Evolutionary conservation across 2,888 invertebrate species (phyloP).

Genomic region (Synanthedon myopaeformis): DNA sequence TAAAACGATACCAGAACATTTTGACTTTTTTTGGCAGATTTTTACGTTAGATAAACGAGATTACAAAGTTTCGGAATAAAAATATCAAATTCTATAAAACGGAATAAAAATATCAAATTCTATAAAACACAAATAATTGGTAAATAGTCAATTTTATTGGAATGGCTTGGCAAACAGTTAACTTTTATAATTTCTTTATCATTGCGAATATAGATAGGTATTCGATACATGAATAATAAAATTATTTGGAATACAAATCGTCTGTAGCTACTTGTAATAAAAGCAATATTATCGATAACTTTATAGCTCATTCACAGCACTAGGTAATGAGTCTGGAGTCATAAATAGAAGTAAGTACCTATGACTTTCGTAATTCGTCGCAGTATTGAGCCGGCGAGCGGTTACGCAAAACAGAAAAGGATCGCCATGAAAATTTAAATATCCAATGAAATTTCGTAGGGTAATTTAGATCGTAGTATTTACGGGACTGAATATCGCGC

Average conservation of each 20-base stretch:
- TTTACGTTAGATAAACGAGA: too few species aligned
- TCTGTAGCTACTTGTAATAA: background rate
- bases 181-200: background rate
- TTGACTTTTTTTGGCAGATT: too few species aligned
- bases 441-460: too few species aligned
- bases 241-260: constrained; percentile 1
- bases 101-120: too few species aligned
- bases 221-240: background rate
- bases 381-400: constrained; percentile 15
- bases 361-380: constrained; percentile 30
- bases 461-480: too few species aligned
- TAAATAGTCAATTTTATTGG: too few species aligned
- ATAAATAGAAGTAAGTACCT: constrained; percentile 20
- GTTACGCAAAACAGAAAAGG: constrained; percentile 21
- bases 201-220: background rate
- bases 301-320: constrained; percentile 3
- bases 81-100: too few species aligned
- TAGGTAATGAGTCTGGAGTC: constrained; percentile 7
- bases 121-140: too few species aligned
- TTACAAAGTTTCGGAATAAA: too few species aligned
- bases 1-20: too few species aligned
- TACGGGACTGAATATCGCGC: too few species aligned
- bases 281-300: constrained; percentile 7
- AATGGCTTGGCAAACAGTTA: background rate
- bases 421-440: constrained; percentile 17